A percentile compares a stretch with the other conserved stretches of the same genome.
Conservation (phyloP, 2,797 vertebrate genomes). For the Myotis planiceps region DNA sequence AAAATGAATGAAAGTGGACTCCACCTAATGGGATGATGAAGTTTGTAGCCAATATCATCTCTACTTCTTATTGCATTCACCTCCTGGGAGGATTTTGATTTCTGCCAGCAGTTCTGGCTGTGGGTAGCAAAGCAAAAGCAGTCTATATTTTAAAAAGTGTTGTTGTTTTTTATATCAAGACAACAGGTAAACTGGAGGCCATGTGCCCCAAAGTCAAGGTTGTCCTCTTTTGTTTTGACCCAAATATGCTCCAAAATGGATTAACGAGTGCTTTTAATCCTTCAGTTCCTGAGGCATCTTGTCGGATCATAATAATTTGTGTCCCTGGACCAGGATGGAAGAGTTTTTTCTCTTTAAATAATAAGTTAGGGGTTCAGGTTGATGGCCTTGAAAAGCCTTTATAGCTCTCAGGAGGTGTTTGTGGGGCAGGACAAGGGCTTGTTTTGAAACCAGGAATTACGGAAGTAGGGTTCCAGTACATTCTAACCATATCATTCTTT, state of each 20-base stretch:
- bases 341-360: neutral
- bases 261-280: neutral
- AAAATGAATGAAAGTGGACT: neutral
- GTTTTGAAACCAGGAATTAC: neutral
- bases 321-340: neutral
- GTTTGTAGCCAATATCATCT: neutral
- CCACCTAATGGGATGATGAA: neutral
- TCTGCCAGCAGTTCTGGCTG: neutral
- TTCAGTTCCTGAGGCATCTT: neutral
- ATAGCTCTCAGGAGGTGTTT: neutral
- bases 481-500: neutral
- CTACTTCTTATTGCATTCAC: neutral
- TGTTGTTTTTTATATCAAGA: neutral
- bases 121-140: neutral
- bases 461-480: neutral
- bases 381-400: neutral
- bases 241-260: neutral
- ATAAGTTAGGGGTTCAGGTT: neutral
- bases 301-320: neutral
- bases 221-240: neutral
- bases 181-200: neutral
- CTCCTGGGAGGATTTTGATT: neutral
- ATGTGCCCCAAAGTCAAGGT: neutral
- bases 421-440: neutral
- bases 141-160: neutral